Base-by-base conservation (phyloP, 1,140 invertebrate genomes). In the Triops longicaudatus region DNA sequence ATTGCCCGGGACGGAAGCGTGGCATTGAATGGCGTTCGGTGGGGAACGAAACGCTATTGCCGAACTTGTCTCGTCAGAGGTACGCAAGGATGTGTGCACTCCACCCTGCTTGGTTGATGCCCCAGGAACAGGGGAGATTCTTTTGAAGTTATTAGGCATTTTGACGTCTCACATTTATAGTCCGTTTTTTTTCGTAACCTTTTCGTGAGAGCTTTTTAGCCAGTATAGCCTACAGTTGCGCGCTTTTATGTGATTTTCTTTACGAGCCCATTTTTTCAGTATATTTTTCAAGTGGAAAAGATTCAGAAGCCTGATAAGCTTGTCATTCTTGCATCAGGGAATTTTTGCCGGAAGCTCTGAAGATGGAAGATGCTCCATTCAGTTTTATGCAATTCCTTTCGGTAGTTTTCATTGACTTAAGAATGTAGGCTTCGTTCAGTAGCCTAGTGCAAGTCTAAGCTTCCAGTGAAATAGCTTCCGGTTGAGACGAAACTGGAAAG, bases 31-130 rank as follows among this genome's bases (percentile, higher is more conserved):
- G 7, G 31, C 31, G 31, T 37, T 37, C 7, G 31, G 31, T 2
- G 31, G 14, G 14, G 50, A 17, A 63, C 14, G 14, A 63, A 63
- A 17, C 22, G 50, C 50, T 63, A 14, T 22, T 63, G 50, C 50
- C 50, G 50, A 63, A 63, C 50, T 63, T 63, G 50, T 63, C 50
- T 63, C 17, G 50, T 63, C 50, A 63, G 50, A 63, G 50, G 50
- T 63, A 63, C 50, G 50, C 50, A 63, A 63, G 50, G 10, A 63
- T 22, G 50, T 63, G 50, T 63, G 50, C 50, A 22, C 50, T 63
- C 50, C 50, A 63, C 50, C 50, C 50, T 63, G 50, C 17, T 22
- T 63, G 14, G 50, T n/a, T 63, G 10, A 14, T 22, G 17, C 50
- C 22, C 50, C 50, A 63, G 50, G 50, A 63, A 63, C 17, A 63